Evolutionary conservation across 2,797 vertebrate genomes (phyloP), one percentile per base, ranked within the genome.

Genomic region (Nyctalus aviator): DNA sequence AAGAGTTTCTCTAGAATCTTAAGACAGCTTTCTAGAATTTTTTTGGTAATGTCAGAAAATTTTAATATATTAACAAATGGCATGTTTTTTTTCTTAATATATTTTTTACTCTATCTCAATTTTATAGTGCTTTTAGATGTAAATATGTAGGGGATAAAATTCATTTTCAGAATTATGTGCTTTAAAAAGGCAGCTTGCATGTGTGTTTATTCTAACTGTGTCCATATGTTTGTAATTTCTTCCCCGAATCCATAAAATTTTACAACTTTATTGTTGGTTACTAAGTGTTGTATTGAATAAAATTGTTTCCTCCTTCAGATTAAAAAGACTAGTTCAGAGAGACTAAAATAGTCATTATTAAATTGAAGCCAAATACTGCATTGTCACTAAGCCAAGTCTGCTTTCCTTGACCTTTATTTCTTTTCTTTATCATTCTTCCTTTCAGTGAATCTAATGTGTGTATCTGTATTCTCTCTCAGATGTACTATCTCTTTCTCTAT

Each of bases 151-250:
- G 27, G n/a, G 41, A 57, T 90, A 91, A 97, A 98, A 98, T 96
- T 95, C 94, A 98, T 96, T 98, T 97, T 98, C 57, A 97, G 94
- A 98, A 93, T 98, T 98, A 95, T 97, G 88, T 97, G 95, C 97
- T 98, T 97, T 97, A 98, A 97, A 97, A 98, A 97, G 98, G 96
- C 97, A 98, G 97, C 92, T 94, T 97, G 97, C 96, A 96, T 98
- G 96, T 98, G 97, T 98, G 98, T 98, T 98, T 98, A 97, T 96
- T 97, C 97, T 98, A 98, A 98, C 97, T 98, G 96, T 95, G 97
- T 98, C 98, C 98, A 98, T 97, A 97, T 98, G 98, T 98, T 98
- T 96, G 86, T 98, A 96, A 96, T 96, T 97, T 96, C 96, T 97
- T 89, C 92, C 94, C 92, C 88, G 96, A 96, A 97, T 77, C 57